Conservation (phyloP, 2,888 invertebrate genomes). For the Leuctra nigra region DNA sequence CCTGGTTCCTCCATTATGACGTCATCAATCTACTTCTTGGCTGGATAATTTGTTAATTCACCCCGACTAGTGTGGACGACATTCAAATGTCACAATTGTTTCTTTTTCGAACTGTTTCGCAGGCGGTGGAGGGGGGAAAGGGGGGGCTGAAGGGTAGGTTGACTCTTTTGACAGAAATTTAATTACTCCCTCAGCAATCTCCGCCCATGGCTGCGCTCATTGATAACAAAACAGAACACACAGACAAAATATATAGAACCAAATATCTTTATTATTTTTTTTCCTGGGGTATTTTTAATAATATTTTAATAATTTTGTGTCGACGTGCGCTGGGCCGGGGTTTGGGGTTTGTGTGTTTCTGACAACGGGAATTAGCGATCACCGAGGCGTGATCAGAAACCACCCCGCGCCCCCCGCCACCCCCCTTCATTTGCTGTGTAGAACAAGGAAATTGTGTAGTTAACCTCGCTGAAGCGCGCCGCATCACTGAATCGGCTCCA, state of each 20-base stretch:
- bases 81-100: no score
- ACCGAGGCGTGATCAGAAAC: slow-evolving; percentile 12
- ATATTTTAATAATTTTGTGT: background rate
- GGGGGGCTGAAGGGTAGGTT: background rate
- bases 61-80: no score
- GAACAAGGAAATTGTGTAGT: slow-evolving; percentile 3
- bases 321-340: background rate
- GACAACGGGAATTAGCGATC: slow-evolving; percentile 16
- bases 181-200: slow-evolving; percentile 1
- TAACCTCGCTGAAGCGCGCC: background rate
- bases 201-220: background rate
- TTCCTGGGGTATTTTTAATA: background rate
- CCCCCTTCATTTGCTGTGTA: background rate
- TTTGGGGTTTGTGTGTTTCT: slow-evolving; percentile 7
- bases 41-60: no score
- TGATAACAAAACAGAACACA: background rate
- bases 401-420: background rate
- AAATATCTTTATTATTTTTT: background rate
- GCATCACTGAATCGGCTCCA: slow-evolving; percentile 6
- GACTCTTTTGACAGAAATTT: slow-evolving; percentile 7
- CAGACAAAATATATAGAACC: no score
- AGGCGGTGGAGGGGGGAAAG: background rate
- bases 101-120: background rate
- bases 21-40: no score
- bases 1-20: no score